Conservation (phyloP, 1,140 invertebrate genomes). For the Drosophila sturtevanti region DNA sequence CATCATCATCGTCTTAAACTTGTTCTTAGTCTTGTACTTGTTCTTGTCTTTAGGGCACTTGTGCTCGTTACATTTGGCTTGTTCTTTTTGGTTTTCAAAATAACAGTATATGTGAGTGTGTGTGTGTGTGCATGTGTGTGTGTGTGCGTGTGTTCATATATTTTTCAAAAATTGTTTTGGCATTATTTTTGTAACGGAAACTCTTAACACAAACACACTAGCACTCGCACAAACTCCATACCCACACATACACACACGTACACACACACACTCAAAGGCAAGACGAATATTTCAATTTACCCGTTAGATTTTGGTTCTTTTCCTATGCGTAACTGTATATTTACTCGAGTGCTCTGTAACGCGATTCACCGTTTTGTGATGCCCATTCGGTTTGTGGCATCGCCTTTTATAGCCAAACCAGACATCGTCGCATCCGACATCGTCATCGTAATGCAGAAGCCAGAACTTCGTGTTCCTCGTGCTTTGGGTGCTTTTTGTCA, state of each 20-base stretch:
- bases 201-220: slow-evolving; percentile 62
- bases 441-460: slow-evolving; percentile 21
- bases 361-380: slow-evolving; percentile 74
- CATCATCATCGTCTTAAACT: not conserved
- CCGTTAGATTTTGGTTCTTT: slow-evolving; percentile 37
- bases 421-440: slow-evolving; percentile 23
- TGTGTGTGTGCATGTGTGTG: too few relatives aligned
- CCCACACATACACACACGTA: slow-evolving; percentile 24
- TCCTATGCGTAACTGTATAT: not conserved
- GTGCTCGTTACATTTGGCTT: slow-evolving; percentile 63
- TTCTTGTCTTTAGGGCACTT: slow-evolving; percentile 50
- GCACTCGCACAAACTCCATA: slow-evolving; percentile 21
- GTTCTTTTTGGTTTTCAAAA: slow-evolving; percentile 72
- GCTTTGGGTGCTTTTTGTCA: slow-evolving; percentile 77
- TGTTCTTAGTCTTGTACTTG: slow-evolving; percentile 14
- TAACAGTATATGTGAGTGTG: not conserved
- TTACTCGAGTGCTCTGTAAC: slow-evolving; percentile 64
- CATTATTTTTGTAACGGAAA: slow-evolving; percentile 69
- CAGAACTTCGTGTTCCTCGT: slow-evolving; percentile 31
- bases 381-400: slow-evolving; percentile 51
- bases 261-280: slow-evolving; percentile 5
- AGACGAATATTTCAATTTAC: slow-evolving; percentile 62
- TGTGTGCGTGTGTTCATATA: slow-evolving; percentile 12
- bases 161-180: slow-evolving; percentile 58
- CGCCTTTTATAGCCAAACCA: slow-evolving; percentile 62